phyloP scores from a whole-genome alignment of 2,888 invertebrate species.

The Odontocerum albicorne region DNA sequence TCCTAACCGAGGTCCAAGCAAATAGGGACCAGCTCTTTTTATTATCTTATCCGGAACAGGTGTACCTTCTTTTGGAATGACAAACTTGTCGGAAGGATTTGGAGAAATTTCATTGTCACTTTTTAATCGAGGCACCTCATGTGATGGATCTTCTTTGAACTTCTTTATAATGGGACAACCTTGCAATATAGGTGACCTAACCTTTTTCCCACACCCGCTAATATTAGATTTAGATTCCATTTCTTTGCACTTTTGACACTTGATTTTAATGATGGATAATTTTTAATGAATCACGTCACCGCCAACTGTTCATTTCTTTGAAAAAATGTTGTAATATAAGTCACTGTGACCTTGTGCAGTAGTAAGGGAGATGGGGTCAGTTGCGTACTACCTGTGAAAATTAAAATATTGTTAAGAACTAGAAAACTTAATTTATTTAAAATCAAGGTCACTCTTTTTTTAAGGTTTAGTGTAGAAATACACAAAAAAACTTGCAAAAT shows the following conservation, averaged over 20 bases:
- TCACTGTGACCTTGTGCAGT: conserved; percentile 23
- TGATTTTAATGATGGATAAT: not conserved
- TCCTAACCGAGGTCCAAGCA: conserved; percentile 69
- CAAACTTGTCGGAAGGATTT: not conserved
- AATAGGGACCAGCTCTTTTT: conserved; percentile 67
- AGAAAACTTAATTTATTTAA: too few species aligned
- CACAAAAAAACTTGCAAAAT: too few species aligned
- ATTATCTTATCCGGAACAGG: conserved; percentile 56
- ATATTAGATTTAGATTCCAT: conserved; percentile 21
- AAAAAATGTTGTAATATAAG: conserved; percentile 4
- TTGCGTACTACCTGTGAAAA: too few species aligned
- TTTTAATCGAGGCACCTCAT: conserved; percentile 23
- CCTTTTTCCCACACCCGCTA: conserved; percentile 20
- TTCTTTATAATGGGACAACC: conserved; percentile 11
- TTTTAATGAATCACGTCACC: not conserved
- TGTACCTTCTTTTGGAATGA: conserved; percentile 45
- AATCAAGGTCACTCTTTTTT: too few species aligned
- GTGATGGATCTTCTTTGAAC: conserved; percentile 19
- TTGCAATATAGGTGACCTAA: conserved; percentile 17
- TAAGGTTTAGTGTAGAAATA: too few species aligned
- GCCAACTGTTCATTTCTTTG: conserved; percentile 14
- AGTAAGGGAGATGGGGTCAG: too few species aligned
- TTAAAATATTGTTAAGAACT: too few species aligned
- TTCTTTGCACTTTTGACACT: not conserved
- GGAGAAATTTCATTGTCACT: not conserved